Percentiles rank a stretch among this genome's conserved stretches.
These are phyloP conservation scores for Epistrophe eligans DNA, from an alignment of 2,888 invertebrate species.

Conservation along the genomic window DNA sequence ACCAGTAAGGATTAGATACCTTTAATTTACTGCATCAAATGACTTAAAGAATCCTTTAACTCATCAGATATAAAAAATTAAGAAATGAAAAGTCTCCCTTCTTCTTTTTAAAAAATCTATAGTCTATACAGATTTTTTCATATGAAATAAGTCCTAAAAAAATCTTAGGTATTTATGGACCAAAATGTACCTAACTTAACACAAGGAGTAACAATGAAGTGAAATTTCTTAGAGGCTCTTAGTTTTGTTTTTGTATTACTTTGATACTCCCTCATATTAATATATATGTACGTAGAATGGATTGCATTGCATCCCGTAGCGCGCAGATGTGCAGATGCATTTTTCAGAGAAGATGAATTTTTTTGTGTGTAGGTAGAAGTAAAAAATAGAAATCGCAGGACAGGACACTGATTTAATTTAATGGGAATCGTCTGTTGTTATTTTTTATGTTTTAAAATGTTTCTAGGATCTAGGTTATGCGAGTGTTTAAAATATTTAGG, in stretches of 20 bases:
- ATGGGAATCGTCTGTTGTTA: conserved; percentile 56
- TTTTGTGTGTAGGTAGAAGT: conserved; percentile 56
- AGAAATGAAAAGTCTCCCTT: conserved; percentile 34
- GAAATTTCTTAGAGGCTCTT: conserved; percentile 52
- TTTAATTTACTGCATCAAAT: conserved; percentile 72
- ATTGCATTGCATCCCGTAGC: conserved; percentile 51
- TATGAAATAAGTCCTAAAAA: conserved; percentile 30
- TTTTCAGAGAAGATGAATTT: conserved; percentile 19
- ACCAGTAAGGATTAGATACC: conserved; percentile 74
- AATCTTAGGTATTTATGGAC: conserved; percentile 27
- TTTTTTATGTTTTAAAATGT: conserved; percentile 34
- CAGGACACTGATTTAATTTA: conserved; percentile 65
- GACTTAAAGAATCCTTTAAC: conserved; percentile 72
- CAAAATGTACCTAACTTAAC: conserved; percentile 50
- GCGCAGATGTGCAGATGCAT: conserved; percentile 71
- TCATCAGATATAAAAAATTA: conserved; percentile 20
- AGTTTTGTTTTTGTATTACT: conserved; percentile 21
- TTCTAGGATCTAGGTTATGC: background rate
- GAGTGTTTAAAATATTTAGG: conserved; percentile 23
- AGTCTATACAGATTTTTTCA: conserved; percentile 9
- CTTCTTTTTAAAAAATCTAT: conserved; percentile 25
- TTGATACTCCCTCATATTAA: conserved; percentile 67
- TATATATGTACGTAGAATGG: conserved; percentile 16
- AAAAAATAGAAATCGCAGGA: conserved; percentile 46
- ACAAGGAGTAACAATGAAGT: conserved; percentile 38